Conservation (phyloP, 2,888 invertebrate species). For the Drosophila borborema region DNA sequence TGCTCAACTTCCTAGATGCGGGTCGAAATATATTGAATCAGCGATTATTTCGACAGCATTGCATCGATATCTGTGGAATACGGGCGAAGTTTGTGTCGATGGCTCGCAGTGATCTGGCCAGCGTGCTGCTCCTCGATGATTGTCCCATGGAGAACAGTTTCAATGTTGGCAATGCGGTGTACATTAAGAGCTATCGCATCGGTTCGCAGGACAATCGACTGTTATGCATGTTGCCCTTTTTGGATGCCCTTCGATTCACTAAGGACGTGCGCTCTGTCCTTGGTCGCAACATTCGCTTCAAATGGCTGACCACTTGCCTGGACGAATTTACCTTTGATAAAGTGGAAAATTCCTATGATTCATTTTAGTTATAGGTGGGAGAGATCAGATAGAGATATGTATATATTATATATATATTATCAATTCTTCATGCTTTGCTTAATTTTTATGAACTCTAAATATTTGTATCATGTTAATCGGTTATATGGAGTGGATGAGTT, state of each 20-base stretch:
- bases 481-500: too few species aligned
- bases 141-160: constrained; percentile 33
- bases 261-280: constrained; percentile 54
- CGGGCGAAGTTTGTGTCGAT: constrained; percentile 36
- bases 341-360: neutral
- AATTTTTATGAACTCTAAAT: too few species aligned
- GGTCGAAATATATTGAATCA: constrained; percentile 32
- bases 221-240: constrained; percentile 45
- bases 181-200: constrained; percentile 32
- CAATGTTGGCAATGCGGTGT: constrained; percentile 46
- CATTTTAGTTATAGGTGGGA: neutral
- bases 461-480: too few species aligned
- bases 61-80: constrained; percentile 29
- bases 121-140: constrained; percentile 48
- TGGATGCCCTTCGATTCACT: constrained; percentile 56
- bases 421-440: too few species aligned
- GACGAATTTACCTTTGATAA: too few species aligned
- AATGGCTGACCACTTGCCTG: neutral
- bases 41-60: constrained; percentile 46
- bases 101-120: constrained; percentile 24
- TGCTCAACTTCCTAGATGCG: constrained; percentile 46
- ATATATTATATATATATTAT: neutral
- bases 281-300: constrained; percentile 9
- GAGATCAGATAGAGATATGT: neutral
- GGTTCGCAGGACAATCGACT: constrained; percentile 27